Conservation (phyloP, 2,797 vertebrate genomes). For the Gobionotothen gibberifrons region DNA sequence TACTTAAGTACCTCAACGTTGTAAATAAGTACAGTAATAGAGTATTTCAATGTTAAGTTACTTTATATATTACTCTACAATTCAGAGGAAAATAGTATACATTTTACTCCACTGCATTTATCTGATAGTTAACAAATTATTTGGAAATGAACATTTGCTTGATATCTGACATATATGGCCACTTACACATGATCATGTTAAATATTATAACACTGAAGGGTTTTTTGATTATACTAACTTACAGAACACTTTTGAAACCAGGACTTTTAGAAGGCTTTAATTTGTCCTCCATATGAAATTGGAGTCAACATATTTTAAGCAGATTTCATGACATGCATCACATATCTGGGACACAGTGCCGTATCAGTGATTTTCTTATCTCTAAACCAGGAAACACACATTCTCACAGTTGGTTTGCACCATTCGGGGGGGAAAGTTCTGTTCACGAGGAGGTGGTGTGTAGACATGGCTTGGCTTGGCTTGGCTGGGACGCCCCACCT, state of each 20-base stretch:
- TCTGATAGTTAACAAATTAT: background rate
- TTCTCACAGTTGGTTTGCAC: constrained; percentile 33
- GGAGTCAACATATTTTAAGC: constrained; percentile 1
- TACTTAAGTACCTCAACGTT: background rate
- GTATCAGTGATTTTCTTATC: background rate
- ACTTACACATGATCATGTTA: background rate
- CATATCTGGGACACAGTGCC: background rate
- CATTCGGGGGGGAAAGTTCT: constrained; percentile 46
- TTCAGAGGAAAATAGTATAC: constrained; percentile 10
- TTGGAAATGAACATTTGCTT: background rate
- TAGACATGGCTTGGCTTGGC: constrained; percentile 77
- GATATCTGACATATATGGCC: background rate
- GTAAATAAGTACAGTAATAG: background rate
- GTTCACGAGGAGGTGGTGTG: constrained; percentile 48
- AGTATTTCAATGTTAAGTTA: background rate
- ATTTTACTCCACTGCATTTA: background rate
- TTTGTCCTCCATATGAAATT: too few relatives aligned
- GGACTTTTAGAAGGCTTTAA: too few relatives aligned
- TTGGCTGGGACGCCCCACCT: constrained; percentile 70
- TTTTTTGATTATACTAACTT: too few relatives aligned
- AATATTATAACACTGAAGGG: background rate
- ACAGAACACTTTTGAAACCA: background rate
- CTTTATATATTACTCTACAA: background rate
- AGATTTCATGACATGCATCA: background rate
- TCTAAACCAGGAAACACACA: background rate